Percentiles rank a stretch among this genome's conserved stretches.
phyloP scores from a whole-genome alignment of 2,113 vertebrate genomes.

The Fregetta grallaria region DNA sequence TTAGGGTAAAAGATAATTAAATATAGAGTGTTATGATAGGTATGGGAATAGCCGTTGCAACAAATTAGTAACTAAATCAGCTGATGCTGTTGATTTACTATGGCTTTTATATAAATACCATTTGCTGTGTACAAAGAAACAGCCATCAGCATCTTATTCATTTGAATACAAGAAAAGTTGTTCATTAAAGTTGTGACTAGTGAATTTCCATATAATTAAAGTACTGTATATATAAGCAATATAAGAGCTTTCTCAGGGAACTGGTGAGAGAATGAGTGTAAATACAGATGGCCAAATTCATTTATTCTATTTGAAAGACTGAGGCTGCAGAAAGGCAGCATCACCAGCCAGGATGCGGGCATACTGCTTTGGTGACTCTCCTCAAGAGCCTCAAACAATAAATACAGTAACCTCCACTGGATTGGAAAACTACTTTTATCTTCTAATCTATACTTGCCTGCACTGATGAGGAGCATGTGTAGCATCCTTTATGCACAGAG shows the following conservation, averaged over 20 bases:
- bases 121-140: constrained; percentile 58
- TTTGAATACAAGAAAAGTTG: constrained; percentile 61
- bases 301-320: neutral
- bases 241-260: constrained; percentile 16
- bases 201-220: constrained; percentile 67
- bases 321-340: neutral
- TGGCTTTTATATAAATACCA: constrained; percentile 47
- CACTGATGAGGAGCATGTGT: neutral
- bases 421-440: neutral
- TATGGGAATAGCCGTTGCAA: constrained; percentile 37
- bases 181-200: constrained; percentile 57
- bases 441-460: neutral
- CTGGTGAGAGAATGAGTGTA: constrained; percentile 5
- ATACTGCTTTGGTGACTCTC: neutral
- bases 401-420: neutral
- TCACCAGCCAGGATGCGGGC: neutral
- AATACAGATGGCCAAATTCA: constrained; percentile 46
- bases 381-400: neutral
- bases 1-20: constrained; percentile 44
- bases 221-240: constrained; percentile 48
- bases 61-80: constrained; percentile 57
- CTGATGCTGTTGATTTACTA: constrained; percentile 46
- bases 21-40: constrained; percentile 15
- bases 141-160: constrained; percentile 57
- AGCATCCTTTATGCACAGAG: neutral